Evolutionary conservation across 37 sponge, comb jelly and placozoan genomes (phyloP), one percentile per base, ranked within the genome.

Genomic region (Beroe ovata): DNA sequence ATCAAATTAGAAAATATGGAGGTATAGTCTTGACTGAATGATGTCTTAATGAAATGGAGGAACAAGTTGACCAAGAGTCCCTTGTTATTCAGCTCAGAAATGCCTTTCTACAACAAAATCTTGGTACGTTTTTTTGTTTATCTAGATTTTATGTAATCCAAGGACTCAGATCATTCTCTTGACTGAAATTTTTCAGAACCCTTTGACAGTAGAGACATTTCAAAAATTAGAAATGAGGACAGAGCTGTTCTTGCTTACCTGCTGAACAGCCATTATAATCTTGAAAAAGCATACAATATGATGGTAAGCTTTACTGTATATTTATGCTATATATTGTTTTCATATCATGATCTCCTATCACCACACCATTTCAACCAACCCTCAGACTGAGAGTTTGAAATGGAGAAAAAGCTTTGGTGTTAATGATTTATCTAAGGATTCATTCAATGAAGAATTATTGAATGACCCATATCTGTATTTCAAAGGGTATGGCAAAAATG

Each of bases 321-420:
- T n/a, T n/a, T n/a, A n/a, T n/a, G n/a, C n/a, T n/a, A n/a, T n/a
- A n/a, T n/a, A n/a, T n/a, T n/a, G n/a, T n/a, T n/a, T n/a, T n/a
- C n/a, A n/a, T n/a, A n/a, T n/a, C n/a, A n/a, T n/a, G n/a, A n/a
- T n/a, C n/a, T n/a, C n/a, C n/a, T n/a, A n/a, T n/a, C n/a, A n/a
- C n/a, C n/a, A n/a, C n/a, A n/a, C n/a, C n/a, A n/a, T n/a, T n/a
- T n/a, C n/a, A n/a, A n/a, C n/a, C n/a, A n/a, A n/a, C n/a, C n/a
- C n/a, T 39, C 54, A 77, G 84, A 26, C 54, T 28, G 84, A 77
- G 25, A 77, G 84, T 23, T 23, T 77, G 54, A 77, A 77, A 42
- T 77, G 84, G 84, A 77, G 84, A 25, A 77, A 77, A 77, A 77
- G 84, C 41, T 77, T 77, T 77, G 84, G 54, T n/a, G 84, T 77